Base-by-base conservation (phyloP, 1,140 invertebrate species). In the Listronotus bonariensis region DNA sequence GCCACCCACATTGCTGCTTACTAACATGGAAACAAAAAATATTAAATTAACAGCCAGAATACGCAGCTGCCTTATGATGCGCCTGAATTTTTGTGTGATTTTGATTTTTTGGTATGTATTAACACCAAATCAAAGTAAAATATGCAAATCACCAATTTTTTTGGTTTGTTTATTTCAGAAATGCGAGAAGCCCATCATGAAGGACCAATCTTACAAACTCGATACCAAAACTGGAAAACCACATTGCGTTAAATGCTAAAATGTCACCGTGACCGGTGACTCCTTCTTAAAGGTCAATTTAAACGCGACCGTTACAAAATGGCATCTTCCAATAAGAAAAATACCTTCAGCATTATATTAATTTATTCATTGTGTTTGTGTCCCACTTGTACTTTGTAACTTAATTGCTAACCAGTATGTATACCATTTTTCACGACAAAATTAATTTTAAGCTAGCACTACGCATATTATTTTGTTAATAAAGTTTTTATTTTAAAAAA, bases 131-230 rank as follows among this genome's bases (percentile, higher is more conserved):
- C 4, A n/a, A n/a, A 12, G 15, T 26, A 4, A 15, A 36, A 34
- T 7, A 32, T 12, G 10, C 15, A 34, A 11, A 7, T 36, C 9
- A 11, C n/a, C 18, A n/a, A 14, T 45, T 17, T 43, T 62, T 51
- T 42, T 15, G 7, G 8, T 14, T n/a, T 51, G 3, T 52, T 10
- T 53, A 14, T 83, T 82, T 6, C 78, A 86, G 84, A 86, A 85
- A 81, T 88, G 86, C 76, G 76, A 77, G 49, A 82, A 82, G 63
- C 82, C 85, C 36, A 85, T 87, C 20, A 84, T 83, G 71, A 66
- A 70, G 56, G 82, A 85, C 57, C 79, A 82, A 18, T 82, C 84
- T 12, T 88, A 87, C 74, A 82, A 82, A 52, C 82, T 87, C 18
- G 78, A 84, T 77, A 81, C 84, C 67, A 60, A 60, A 48, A 66